Evolutionary conservation across 1,140 invertebrate genomes (phyloP).

Genomic region (Sycophaga agraensis): DNA sequence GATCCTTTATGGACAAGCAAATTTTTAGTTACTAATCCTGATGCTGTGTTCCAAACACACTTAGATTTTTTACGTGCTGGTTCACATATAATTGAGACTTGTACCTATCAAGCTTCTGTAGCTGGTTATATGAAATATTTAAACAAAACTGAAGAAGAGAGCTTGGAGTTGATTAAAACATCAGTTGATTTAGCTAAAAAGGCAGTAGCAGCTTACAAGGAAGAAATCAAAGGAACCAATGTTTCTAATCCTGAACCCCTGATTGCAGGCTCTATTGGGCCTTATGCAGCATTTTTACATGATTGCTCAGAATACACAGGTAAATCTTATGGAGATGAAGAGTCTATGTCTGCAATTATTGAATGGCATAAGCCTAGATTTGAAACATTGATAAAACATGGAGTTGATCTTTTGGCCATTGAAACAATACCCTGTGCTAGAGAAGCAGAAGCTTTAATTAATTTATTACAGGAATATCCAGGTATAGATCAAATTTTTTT

Average conservation of each 20-base stretch:
- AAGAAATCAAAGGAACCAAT: slow-evolving; percentile 53
- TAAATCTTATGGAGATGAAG: slow-evolving; percentile 68
- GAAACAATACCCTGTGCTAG: slow-evolving; percentile 85
- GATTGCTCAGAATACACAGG: slow-evolving; percentile 93
- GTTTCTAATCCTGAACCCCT: slow-evolving; percentile 55
- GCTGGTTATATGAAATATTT: slow-evolving; percentile 76
- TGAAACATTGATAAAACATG: slow-evolving; percentile 71
- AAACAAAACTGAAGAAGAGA: slow-evolving; percentile 63
- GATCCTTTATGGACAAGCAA: slow-evolving; percentile 83
- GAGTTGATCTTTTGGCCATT: slow-evolving; percentile 81
- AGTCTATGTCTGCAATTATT: slow-evolving; percentile 68
- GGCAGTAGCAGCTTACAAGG: slow-evolving; percentile 62
- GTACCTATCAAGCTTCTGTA: slow-evolving; percentile 88
- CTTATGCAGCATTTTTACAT: slow-evolving; percentile 85
- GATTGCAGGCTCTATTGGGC: slow-evolving; percentile 85
- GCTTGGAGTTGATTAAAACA: slow-evolving; percentile 69
- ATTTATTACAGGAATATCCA: slow-evolving; percentile 74
- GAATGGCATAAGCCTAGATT: slow-evolving; percentile 83
- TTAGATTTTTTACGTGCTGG: slow-evolving; percentile 79
- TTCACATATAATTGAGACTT: slow-evolving; percentile 80
- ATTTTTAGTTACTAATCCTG: slow-evolving; percentile 70
- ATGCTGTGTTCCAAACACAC: slow-evolving; percentile 76
- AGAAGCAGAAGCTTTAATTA: slow-evolving; percentile 80
- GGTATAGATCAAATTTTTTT: slow-evolving; percentile 3
- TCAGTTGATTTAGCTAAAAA: slow-evolving; percentile 71